phyloP scores from a whole-genome alignment of 2,113 vertebrate species.

The Peromyscus polionotus region DNA sequence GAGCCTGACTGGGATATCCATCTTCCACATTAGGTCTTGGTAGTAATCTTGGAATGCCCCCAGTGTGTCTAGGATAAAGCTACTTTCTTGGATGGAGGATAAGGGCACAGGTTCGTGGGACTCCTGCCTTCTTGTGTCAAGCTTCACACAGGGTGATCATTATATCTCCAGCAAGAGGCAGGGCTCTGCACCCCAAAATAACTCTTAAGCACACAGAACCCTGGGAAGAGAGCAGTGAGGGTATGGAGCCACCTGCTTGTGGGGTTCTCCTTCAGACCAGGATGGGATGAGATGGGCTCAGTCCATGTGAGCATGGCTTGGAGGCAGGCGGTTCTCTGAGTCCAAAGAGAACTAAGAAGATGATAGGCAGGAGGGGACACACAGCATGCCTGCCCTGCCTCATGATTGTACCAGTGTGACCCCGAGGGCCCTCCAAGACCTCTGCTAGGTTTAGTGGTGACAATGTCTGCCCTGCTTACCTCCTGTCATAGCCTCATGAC shows the following conservation, averaged over 20 bases:
- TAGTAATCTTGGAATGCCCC: neutral
- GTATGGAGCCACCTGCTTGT: neutral
- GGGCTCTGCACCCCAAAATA: neutral
- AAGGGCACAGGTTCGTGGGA: neutral
- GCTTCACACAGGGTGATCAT: neutral
- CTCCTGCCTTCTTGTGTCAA: neutral
- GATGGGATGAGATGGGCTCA: neutral
- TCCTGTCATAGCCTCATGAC: neutral
- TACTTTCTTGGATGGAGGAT: neutral
- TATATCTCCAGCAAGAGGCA: neutral
- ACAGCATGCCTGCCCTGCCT: neutral
- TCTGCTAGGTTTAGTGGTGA: neutral
- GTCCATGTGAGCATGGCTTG: neutral
- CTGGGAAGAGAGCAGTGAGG: neutral
- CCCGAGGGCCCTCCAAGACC: neutral
- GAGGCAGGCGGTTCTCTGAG: neutral
- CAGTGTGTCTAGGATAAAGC: neutral
- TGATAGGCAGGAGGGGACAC: neutral
- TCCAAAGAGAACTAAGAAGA: neutral
- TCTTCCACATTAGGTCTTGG: neutral
- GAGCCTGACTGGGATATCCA: neutral
- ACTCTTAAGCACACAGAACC: neutral
- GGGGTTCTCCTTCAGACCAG: neutral
- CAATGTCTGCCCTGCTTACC: neutral
- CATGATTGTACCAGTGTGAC: neutral